These are phyloP conservation scores for Daktulosphaira vitifoliae DNA, from an alignment of 1,140 invertebrate species.

Conservation along the genomic window DNA sequence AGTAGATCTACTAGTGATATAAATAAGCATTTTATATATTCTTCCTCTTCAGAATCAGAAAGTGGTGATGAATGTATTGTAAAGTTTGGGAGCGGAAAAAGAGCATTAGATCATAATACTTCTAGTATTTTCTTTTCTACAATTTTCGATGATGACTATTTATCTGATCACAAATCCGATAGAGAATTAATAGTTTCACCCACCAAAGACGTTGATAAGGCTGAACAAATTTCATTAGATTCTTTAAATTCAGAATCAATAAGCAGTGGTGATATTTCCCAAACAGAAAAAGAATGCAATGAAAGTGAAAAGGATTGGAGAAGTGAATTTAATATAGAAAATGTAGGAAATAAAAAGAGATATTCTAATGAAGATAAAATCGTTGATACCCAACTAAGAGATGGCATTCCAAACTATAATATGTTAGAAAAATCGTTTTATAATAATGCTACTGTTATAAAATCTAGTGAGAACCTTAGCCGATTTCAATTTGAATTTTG, in stretches of 20 bases:
- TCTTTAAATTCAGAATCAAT: neutral
- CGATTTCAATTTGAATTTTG: neutral
- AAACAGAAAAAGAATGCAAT: neutral
- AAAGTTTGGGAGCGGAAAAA: constrained; percentile 15
- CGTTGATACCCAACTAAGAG: neutral
- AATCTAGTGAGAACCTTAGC: neutral
- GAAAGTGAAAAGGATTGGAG: constrained; percentile 9
- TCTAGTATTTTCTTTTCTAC: constrained; percentile 15
- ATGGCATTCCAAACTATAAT: neutral
- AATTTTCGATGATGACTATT: constrained; percentile 5
- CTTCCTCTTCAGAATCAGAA: neutral
- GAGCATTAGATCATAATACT: neutral
- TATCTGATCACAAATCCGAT: neutral
- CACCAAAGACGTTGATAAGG: neutral
- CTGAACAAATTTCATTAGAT: neutral
- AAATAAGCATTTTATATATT: no score
- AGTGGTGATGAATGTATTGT: neutral
- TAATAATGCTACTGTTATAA: neutral
- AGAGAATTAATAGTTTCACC: neutral
- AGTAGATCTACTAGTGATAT: no score
- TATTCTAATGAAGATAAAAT: no score
- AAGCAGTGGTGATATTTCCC: neutral
- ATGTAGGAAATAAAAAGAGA: no score
- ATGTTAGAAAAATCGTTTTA: constrained; percentile 12
- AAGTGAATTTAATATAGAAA: neutral